phyloP scores from a whole-genome alignment of 2,113 vertebrate species.

The Tautogolabrus adspersus region DNA sequence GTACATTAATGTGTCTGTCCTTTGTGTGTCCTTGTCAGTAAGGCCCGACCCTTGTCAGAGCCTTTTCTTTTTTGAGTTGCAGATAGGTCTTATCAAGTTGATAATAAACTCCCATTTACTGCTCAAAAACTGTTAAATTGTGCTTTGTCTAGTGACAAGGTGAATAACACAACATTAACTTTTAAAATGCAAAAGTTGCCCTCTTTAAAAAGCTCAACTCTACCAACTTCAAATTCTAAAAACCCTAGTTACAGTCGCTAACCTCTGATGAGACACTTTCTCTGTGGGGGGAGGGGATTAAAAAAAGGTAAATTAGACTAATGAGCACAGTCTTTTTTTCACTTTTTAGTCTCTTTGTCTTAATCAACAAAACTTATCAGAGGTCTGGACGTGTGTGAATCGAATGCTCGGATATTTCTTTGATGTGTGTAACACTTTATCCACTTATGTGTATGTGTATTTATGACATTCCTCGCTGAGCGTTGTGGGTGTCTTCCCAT shows the following conservation, averaged over 20 bases:
- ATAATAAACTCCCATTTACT: too few species aligned
- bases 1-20: neutral
- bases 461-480: slow-evolving; percentile 31
- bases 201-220: too few species aligned
- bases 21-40: neutral
- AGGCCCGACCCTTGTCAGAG: too few species aligned
- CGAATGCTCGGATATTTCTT: slow-evolving; percentile 11
- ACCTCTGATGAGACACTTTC: neutral
- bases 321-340: slow-evolving; percentile 7
- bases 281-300: neutral
- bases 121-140: too few species aligned
- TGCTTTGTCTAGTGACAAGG: too few species aligned
- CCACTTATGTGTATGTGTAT: slow-evolving; percentile 19
- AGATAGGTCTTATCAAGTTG: too few species aligned
- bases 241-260: neutral
- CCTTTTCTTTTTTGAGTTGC: too few species aligned
- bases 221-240: too few species aligned
- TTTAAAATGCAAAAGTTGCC: too few species aligned
- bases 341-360: slow-evolving; percentile 4
- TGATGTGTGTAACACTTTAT: slow-evolving; percentile 22
- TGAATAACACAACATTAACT: too few species aligned
- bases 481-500: slow-evolving; percentile 38
- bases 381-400: slow-evolving; percentile 11
- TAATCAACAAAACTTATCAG: slow-evolving; percentile 8
- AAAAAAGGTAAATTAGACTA: slow-evolving; percentile 19